A percentile compares a stretch with the other conserved stretches of the same genome.
These are phyloP conservation scores for Drosophila arizonae DNA, from an alignment of 1,140 invertebrate genomes.

Conservation along the genomic window DNA sequence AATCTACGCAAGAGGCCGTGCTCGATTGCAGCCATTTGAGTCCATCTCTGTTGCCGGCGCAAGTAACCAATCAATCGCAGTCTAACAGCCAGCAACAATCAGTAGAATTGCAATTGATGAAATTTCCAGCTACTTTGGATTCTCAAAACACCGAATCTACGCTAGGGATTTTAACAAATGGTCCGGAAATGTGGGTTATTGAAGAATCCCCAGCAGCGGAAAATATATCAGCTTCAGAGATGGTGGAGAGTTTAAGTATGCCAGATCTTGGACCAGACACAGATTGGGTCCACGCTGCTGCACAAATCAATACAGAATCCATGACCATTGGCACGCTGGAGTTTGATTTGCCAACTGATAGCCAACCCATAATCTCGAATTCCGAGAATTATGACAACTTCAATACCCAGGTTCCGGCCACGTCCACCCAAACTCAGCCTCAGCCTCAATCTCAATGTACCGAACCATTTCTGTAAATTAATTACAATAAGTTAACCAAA, in stretches of 20 bases:
- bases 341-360: constrained; percentile 4
- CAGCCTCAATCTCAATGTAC: neutral
- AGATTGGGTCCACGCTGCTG: constrained; percentile 13
- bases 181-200: neutral
- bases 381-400: constrained; percentile 44
- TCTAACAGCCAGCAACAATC: neutral
- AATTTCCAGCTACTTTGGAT: neutral
- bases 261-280: neutral
- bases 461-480: constrained; percentile 7
- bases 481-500: neutral
- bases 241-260: no score
- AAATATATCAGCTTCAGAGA: neutral
- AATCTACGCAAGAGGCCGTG: neutral
- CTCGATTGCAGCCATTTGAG: neutral
- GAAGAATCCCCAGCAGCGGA: neutral
- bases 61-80: neutral
- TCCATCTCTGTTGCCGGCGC: neutral
- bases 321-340: constrained; percentile 13
- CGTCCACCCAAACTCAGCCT: constrained; percentile 47
- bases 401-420: constrained; percentile 41
- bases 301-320: constrained; percentile 42
- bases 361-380: neutral
- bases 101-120: neutral
- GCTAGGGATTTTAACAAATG: neutral
- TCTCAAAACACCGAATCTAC: neutral